These are phyloP conservation scores for Anguilla japonica DNA, from an alignment of 2,113 vertebrate species.

Conservation along the genomic window DNA sequence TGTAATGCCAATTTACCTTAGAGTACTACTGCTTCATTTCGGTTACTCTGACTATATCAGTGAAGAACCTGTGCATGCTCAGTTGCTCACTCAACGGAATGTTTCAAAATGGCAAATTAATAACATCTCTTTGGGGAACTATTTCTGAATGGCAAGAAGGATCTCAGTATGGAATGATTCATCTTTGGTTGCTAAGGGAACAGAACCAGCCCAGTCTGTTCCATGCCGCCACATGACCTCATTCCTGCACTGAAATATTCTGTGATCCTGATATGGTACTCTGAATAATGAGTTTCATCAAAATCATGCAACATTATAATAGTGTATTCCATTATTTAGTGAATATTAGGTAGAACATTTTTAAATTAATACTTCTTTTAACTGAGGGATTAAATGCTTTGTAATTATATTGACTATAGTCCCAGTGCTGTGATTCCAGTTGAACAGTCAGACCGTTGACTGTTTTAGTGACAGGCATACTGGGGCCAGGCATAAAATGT, in stretches of 20 bases:
- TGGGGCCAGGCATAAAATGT: too few relatives aligned
- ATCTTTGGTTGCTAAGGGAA: not conserved
- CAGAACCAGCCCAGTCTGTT: not conserved
- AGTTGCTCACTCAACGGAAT: not conserved
- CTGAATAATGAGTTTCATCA: not conserved
- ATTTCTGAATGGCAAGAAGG: too few relatives aligned
- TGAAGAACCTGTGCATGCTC: not conserved
- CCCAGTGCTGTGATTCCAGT: too few relatives aligned
- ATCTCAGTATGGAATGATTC: not conserved
- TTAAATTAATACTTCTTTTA: not conserved
- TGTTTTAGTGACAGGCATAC: too few relatives aligned
- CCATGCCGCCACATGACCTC: not conserved
- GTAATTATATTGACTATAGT: too few relatives aligned
- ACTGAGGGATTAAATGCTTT: too few relatives aligned
- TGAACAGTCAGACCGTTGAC: too few relatives aligned
- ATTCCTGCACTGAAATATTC: not conserved
- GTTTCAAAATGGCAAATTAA: not conserved
- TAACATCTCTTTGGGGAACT: not conserved
- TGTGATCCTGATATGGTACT: not conserved
- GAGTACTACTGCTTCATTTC: not conserved
- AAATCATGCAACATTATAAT: not conserved
- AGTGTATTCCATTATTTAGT: too few relatives aligned
- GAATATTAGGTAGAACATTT: not conserved
- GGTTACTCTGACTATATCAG: not conserved
- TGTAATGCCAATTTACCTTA: not conserved